Base-by-base conservation (phyloP, 2,888 invertebrate species). In the Dasypogon diadema region DNA sequence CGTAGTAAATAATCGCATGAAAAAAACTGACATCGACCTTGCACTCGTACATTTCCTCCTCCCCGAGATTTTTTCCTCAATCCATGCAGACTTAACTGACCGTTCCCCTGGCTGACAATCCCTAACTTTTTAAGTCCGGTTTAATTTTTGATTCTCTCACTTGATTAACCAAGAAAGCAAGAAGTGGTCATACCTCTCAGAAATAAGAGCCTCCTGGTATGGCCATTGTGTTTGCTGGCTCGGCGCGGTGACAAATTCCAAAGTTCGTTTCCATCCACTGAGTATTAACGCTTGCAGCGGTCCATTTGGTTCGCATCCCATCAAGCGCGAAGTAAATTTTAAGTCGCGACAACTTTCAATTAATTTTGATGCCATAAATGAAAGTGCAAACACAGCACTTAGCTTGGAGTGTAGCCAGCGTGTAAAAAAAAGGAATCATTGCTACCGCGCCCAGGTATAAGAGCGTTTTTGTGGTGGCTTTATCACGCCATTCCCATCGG, bases 301-400 rank as follows among this genome's bases (percentile, higher is more conserved):
- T 70, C 54, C 70, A 70, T 34, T 70, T 70, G 54, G 54, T 54
- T 26, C 21, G 10, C 70, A 18, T 48, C 51, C 51, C 18, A 70
- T 70, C 70, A 54, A 16, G 54, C 70, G 70, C 70, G 54, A 70
- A 70, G 54, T 21, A 26, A 70, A 70, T 70, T 70, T 54, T 54
- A 70, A 70, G 70, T 30, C 70, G 70, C 70, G 70, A 70, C 70
- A 70, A 70, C 70, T 70, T 70, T 70, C 70, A 70, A 70, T 70
- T 65, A 65, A 46, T 46, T 65, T 65, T 65, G 65, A 65, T 65
- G 65, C 48, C 60, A 65, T 48, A 65, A 65, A 65, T 24, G 65
- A 46, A 65, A 65, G 65, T 65, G 65, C 65, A 65, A 65, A 48
- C 65, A 65, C 65, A 46, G 46, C 24, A 21, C 65, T 14, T 21